These are phyloP conservation scores for Corythoichthys haematopterus DNA, from an alignment of 2,113 vertebrate species.

Conservation along the genomic window DNA sequence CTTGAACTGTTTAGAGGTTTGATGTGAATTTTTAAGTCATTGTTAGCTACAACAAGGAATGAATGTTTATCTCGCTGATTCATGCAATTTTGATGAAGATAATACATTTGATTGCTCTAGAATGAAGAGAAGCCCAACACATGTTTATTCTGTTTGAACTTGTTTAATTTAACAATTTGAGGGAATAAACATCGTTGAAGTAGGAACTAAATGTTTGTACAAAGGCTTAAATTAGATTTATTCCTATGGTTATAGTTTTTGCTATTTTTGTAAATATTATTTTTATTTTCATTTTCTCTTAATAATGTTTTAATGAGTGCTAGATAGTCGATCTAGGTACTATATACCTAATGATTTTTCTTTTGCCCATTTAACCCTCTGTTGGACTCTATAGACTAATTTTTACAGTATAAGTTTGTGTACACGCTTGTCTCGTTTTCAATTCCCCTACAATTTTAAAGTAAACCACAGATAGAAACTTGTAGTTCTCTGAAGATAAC, in stretches of 20 bases:
- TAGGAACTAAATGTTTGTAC: neutral
- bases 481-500: no score
- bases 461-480: no score
- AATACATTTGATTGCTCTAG: neutral
- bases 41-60: neutral
- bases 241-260: neutral
- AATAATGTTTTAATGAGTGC: no score
- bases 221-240: neutral
- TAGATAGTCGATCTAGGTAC: no score
- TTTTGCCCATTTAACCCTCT: no score
- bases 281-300: no score
- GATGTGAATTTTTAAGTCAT: neutral
- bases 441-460: no score
- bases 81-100: constrained; percentile 12
- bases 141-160: constrained; percentile 8
- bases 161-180: neutral
- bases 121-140: constrained; percentile 3
- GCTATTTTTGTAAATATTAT: constrained; percentile 7
- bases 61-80: neutral
- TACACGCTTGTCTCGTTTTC: no score
- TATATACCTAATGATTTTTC: no score
- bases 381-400: no score
- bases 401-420: no score
- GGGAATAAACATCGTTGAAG: neutral
- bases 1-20: constrained; percentile 1